A percentile compares a stretch with the other conserved stretches of the same genome.
Evolutionary conservation across 2,888 invertebrate species (phyloP).

Genomic region (Agrotis clavis): DNA sequence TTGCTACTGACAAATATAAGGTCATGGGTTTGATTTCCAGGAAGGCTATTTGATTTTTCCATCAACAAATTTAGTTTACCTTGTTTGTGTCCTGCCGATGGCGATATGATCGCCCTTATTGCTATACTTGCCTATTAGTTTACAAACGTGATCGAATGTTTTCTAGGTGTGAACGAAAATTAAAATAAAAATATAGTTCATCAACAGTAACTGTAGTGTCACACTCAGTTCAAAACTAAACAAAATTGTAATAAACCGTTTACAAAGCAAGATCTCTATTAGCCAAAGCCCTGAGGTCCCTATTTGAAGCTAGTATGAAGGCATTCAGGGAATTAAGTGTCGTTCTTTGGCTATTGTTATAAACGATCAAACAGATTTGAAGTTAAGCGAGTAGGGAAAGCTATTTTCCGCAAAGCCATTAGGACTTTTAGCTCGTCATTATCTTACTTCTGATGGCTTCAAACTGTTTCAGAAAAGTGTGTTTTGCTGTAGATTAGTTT

Average conservation of each 20-base stretch:
- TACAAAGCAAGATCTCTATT: constrained; percentile 12
- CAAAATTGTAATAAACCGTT: constrained; percentile 15
- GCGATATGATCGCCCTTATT: no score
- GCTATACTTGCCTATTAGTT: no score
- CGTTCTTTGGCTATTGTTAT: constrained; percentile 55
- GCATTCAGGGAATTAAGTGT: constrained; percentile 40
- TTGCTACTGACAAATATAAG: no score
- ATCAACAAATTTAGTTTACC: no score
- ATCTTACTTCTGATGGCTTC: constrained; percentile 35
- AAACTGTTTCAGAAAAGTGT: constrained; percentile 25
- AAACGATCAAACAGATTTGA: constrained; percentile 60
- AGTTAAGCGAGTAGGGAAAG: constrained; percentile 56
- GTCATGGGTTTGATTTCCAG: no score
- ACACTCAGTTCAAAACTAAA: not conserved
- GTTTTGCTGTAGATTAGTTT: constrained; percentile 20
- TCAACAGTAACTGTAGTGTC: no score
- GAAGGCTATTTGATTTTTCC: no score
- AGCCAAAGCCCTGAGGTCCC: constrained; percentile 2
- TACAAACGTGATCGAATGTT: no score
- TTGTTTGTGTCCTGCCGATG: no score
- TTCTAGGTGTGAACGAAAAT: no score
- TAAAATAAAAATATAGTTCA: no score
- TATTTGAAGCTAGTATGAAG: constrained; percentile 33
- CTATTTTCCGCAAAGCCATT: constrained; percentile 56
- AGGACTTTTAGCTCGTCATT: constrained; percentile 56